Evolutionary conservation across 2,113 vertebrate genomes (phyloP).

Genomic region (Carollia perspicillata): DNA sequence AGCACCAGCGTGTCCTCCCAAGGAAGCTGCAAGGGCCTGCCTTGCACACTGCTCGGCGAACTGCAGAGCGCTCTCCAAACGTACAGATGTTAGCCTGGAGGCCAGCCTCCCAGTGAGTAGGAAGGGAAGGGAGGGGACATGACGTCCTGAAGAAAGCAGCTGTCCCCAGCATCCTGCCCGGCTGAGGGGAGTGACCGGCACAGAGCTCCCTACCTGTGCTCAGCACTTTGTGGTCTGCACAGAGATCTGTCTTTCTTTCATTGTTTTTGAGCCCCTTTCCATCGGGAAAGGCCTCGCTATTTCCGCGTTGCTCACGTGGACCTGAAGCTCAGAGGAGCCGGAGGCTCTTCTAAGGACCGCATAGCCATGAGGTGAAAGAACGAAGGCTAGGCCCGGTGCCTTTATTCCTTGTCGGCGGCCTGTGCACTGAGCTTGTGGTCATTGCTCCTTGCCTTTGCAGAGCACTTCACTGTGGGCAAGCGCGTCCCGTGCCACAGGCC

Average conservation of each 20-base stretch:
- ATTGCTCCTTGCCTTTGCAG: not conserved
- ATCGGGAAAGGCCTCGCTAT: not conserved
- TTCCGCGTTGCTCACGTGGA: not conserved
- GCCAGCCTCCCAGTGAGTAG: not conserved
- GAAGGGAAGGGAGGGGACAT: not conserved
- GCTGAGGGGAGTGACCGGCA: not conserved
- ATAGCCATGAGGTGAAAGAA: not conserved
- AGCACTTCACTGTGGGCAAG: not conserved
- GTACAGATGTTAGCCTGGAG: not conserved
- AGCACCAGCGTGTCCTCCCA: rapidly evolving
- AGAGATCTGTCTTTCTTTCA: not conserved
- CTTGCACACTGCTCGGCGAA: rapidly evolving
- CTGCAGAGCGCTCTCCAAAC: not conserved
- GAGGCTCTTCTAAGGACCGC: not conserved
- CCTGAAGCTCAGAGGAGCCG: not conserved
- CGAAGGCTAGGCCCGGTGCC: not conserved
- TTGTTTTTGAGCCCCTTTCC: not conserved
- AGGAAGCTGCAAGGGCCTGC: not conserved
- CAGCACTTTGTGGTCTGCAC: not conserved
- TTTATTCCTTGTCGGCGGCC: not conserved
- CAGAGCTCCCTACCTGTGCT: not conserved
- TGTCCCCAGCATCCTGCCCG: not conserved
- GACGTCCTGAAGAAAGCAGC: not conserved
- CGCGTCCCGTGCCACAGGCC: rapidly evolving
- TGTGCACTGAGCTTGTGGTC: not conserved